Base-by-base conservation (phyloP, 2,797 vertebrate species). In the Sphenodon punctatus region DNA sequence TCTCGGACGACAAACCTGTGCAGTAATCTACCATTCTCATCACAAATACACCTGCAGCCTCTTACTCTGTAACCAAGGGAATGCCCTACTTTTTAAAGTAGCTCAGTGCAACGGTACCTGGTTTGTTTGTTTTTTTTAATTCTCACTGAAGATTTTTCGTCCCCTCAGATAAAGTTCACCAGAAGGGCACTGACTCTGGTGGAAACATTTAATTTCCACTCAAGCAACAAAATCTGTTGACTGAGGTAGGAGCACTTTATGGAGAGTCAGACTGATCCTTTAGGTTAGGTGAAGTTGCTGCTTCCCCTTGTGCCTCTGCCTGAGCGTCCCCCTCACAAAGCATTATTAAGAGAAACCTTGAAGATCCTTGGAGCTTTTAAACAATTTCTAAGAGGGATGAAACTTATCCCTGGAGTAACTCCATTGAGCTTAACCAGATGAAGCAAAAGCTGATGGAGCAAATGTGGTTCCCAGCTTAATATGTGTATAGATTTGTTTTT, bases 61-160 rank as follows among this genome's bases (percentile, higher is more conserved):
- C 6, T 27, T 71, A 38, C 80, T 86, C 63, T 80, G 63, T 77
- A 89, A 78, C 75, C 88, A 89, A 80, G 72, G 70, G 67, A 87
- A 85, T 19, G 38, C 48, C 84, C 49, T 89, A 15, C 48, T 80
- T 90, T 61, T 89, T 64, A 16, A 74, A 75, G 71, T 45, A 71
- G 22, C 46, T 80, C 5, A 41, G n/a, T 77, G 46, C 20, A 78
- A 60, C 73, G 86, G 17, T 81, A 63, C 22, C 67, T n/a, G n/a
- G n/a, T n/a, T n/a, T n/a, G n/a, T n/a, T n/a, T 85, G 67, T 86
- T 42, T 8, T 5, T 75, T 84, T 56, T 56, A 80, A 63, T 72
- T 25, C 6, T 64, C 67, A 2, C 70, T 78, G 49, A 77, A 59
- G 64, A 78, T 86, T 91, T 75, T 80, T 14, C 63, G 14, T 85